These are phyloP conservation scores for Bombus affinis DNA, from an alignment of 1,140 invertebrate species.

Conservation along the genomic window DNA sequence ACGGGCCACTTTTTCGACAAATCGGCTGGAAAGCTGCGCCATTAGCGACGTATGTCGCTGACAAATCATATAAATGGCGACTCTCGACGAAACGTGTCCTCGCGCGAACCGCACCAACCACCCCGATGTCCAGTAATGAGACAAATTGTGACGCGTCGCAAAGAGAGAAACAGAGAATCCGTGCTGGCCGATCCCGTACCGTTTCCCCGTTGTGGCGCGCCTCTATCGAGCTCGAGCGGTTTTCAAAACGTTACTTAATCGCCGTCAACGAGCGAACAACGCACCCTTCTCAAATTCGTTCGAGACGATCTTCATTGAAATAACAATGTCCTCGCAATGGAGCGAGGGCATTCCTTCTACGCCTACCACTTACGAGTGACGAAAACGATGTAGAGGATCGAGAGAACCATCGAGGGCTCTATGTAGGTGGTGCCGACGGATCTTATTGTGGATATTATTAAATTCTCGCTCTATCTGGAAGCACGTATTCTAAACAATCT, in stretches of 20 bases:
- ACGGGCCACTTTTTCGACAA: slow-evolving; percentile 79
- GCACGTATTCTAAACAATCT: slow-evolving; percentile 57
- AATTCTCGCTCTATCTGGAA: slow-evolving; percentile 49
- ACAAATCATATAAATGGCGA: slow-evolving; percentile 81
- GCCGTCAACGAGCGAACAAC: neutral
- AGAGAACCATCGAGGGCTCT: neutral
- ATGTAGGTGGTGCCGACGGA: slow-evolving; percentile 29
- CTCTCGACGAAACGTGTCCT: slow-evolving; percentile 62
- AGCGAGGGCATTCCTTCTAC: neutral
- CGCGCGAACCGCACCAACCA: slow-evolving; percentile 47
- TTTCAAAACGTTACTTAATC: slow-evolving; percentile 26
- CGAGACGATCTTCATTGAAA: slow-evolving; percentile 22
- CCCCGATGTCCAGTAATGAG: slow-evolving; percentile 20
- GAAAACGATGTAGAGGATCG: neutral
- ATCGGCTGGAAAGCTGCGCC: slow-evolving; percentile 79
- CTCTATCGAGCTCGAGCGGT: neutral
- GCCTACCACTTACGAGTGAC: slow-evolving; percentile 18
- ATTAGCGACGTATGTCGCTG: slow-evolving; percentile 76
- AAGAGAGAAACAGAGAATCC: neutral
- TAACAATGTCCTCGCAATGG: slow-evolving; percentile 18
- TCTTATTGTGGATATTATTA: slow-evolving; percentile 62
- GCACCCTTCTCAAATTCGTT: slow-evolving; percentile 22
- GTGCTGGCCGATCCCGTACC: no score
- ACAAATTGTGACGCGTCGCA: slow-evolving; percentile 1
- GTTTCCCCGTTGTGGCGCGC: neutral